These are phyloP conservation scores for Ephestia elutella DNA, from an alignment of 1,140 invertebrate genomes.

Conservation along the genomic window DNA sequence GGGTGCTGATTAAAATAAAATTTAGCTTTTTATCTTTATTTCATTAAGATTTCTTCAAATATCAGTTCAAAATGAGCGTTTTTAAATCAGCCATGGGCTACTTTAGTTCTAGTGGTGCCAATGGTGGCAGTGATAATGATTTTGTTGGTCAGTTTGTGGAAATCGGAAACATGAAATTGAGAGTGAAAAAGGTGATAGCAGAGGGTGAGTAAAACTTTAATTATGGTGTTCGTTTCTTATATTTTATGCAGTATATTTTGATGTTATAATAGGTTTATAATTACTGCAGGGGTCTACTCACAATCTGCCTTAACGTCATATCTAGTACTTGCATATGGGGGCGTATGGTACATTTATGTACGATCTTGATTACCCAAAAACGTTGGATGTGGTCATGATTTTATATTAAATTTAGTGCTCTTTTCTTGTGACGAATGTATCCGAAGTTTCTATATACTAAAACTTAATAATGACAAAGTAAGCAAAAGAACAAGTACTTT, in stretches of 20 bases:
- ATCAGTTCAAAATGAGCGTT: slow-evolving; percentile 82
- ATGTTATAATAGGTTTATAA: slow-evolving; percentile 15
- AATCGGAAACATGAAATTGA: slow-evolving; percentile 90
- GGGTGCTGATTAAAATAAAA: slow-evolving; percentile 36
- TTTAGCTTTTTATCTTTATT: slow-evolving; percentile 26
- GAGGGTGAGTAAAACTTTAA: slow-evolving; percentile 82
- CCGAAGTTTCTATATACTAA: no score
- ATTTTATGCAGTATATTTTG: background rate
- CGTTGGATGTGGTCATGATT: no score
- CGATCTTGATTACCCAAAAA: background rate
- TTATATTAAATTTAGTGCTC: no score
- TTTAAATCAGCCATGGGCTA: slow-evolving; percentile 92
- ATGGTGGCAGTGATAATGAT: slow-evolving; percentile 83
- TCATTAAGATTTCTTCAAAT: slow-evolving; percentile 21
- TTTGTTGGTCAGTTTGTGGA: slow-evolving; percentile 94
- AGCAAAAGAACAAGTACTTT: no score
- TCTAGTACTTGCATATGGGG: slow-evolving; percentile 16
- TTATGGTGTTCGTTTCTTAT: background rate
- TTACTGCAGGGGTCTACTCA: no score
- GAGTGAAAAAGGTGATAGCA: slow-evolving; percentile 92
- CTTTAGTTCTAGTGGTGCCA: slow-evolving; percentile 79
- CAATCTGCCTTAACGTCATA: no score
- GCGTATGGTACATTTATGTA: slow-evolving; percentile 17
- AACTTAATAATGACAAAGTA: no score
- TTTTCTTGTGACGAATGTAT: no score